These are phyloP conservation scores for Drosophila rufa DNA, from an alignment of 1,140 invertebrate species.

Conservation along the genomic window DNA sequence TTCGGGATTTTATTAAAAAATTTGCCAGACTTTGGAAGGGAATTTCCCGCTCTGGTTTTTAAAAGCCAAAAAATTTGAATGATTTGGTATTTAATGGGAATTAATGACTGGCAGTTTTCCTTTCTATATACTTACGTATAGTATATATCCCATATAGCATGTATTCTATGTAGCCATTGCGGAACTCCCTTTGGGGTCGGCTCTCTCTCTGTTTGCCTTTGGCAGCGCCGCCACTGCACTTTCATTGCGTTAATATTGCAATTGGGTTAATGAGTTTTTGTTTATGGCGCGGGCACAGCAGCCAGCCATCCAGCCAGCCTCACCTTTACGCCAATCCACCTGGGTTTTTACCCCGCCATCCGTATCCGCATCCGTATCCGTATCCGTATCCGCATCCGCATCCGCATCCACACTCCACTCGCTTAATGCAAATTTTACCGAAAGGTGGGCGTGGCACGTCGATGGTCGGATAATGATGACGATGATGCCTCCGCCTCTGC, in stretches of 20 bases:
- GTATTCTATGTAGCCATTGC: neutral
- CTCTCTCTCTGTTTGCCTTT: conserved; percentile 49
- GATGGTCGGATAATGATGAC: conserved; percentile 27
- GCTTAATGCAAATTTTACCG: conserved; percentile 67
- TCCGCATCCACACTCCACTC: conserved; percentile 5
- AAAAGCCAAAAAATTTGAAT: neutral
- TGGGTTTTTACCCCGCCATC: neutral
- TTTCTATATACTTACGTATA: neutral
- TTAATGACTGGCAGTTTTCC: conserved; percentile 53
- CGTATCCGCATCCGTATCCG: neutral
- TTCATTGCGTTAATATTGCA: conserved; percentile 75
- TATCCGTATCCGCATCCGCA: conserved; percentile 1
- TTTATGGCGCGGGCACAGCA: conserved; percentile 57
- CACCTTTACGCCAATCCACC: conserved; percentile 20
- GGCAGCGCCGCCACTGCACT: conserved; percentile 61
- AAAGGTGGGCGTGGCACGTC: conserved; percentile 8
- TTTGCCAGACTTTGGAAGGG: too few relatives aligned
- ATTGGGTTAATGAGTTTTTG: conserved; percentile 82
- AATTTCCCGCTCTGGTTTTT: too few relatives aligned
- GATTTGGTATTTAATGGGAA: conserved; percentile 49
- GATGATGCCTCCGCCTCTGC: neutral
- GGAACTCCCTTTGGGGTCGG: conserved; percentile 9
- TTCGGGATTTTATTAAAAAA: neutral
- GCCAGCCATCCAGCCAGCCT: neutral
- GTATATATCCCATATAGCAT: neutral